A percentile compares a stretch with the other conserved stretches of the same genome.
phyloP scores from a whole-genome alignment of 2,113 vertebrate species.

The Sylvilagus bachmani region DNA sequence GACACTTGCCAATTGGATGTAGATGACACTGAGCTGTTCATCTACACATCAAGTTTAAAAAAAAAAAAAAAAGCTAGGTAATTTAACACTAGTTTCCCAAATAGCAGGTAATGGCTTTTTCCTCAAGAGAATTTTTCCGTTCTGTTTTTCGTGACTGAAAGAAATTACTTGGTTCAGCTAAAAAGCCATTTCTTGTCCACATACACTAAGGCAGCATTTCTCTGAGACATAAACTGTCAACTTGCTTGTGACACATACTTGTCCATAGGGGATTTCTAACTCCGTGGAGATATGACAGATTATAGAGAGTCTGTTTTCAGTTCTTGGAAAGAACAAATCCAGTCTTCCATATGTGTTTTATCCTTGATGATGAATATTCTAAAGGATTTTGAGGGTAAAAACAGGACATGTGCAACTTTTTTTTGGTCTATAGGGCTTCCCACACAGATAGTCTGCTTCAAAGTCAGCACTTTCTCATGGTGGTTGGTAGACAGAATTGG shows the following conservation, averaged over 20 bases:
- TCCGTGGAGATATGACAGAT: not conserved
- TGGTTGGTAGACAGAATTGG: not conserved
- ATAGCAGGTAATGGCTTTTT: not conserved
- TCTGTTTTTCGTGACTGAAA: not conserved
- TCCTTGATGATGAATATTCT: not conserved
- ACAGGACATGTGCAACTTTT: accelerated
- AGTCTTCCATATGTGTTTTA: not conserved
- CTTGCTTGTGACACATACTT: not conserved
- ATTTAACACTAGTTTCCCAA: not conserved
- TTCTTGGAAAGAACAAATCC: not conserved
- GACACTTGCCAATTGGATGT: not conserved
- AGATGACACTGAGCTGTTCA: not conserved
- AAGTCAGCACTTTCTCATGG: not conserved
- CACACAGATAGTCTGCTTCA: too few relatives aligned
- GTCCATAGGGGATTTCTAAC: not conserved
- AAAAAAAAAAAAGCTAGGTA: not conserved
- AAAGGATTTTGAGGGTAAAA: not conserved
- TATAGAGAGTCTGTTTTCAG: not conserved
- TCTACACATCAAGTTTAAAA: not conserved
- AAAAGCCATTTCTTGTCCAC: not conserved
- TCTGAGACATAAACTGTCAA: not conserved
- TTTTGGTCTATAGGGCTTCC: not conserved
- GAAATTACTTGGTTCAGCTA: not conserved
- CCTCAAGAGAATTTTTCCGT: not conserved
- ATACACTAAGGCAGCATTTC: not conserved